Evolutionary conservation across 2,113 vertebrate genomes (phyloP).

Genomic region (Rhadina sibilatrix): DNA sequence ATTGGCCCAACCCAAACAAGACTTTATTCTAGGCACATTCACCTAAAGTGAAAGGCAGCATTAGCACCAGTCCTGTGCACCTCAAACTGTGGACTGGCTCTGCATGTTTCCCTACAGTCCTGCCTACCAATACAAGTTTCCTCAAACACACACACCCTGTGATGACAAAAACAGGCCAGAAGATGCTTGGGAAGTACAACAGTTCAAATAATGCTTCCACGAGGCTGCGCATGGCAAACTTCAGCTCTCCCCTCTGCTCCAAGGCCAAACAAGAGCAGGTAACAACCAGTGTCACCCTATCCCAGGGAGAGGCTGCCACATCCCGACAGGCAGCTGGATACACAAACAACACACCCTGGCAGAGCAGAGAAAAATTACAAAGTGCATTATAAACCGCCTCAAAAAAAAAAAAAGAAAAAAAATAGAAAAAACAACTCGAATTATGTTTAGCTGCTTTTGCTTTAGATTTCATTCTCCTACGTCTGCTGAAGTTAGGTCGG

Average conservation of each 20-base stretch:
- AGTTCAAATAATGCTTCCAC: neutral
- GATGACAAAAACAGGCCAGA: neutral
- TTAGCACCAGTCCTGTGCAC: neutral
- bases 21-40: neutral
- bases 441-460: neutral
- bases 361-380: neutral
- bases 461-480: neutral
- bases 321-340: neutral
- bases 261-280: neutral
- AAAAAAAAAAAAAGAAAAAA: neutral
- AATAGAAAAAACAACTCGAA: neutral
- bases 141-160: neutral
- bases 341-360: rapidly evolving
- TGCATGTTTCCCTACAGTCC: neutral
- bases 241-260: neutral
- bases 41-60: neutral
- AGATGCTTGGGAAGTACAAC: neutral
- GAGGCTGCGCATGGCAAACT: neutral
- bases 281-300: neutral
- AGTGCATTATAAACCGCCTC: rapidly evolving
- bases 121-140: neutral
- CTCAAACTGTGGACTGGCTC: neutral
- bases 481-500: neutral
- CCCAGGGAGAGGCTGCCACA: neutral
- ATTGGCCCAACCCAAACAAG: neutral